Evolutionary conservation across 2,888 invertebrate species (phyloP).

Genomic region (Apoda limacodes): DNA sequence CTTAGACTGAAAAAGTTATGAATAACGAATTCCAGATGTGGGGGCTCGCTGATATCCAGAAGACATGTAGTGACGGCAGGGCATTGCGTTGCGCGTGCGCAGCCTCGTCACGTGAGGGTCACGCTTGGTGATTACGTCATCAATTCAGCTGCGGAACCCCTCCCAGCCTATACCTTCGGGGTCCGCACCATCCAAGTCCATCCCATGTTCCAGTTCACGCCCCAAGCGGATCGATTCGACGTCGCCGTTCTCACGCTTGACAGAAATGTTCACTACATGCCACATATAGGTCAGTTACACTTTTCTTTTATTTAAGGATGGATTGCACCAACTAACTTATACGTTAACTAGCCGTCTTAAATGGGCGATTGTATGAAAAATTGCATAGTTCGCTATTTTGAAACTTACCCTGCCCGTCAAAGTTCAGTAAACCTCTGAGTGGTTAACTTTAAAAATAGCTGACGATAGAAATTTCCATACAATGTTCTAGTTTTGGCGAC

Average conservation of each 20-base stretch:
- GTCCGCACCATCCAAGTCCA: constrained; percentile 91
- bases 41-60: constrained; percentile 90
- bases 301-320: no score
- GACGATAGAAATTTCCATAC: no score
- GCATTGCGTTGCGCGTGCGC: constrained; percentile 92
- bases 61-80: constrained; percentile 95
- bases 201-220: constrained; percentile 87
- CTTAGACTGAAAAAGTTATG: constrained; percentile 20
- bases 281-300: constrained; percentile 79
- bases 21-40: constrained; percentile 75
- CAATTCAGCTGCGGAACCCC: constrained; percentile 90
- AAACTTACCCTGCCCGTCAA: no score
- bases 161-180: constrained; percentile 92
- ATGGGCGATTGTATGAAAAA: no score
- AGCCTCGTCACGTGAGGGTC: constrained; percentile 91
- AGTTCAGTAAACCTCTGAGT: no score
- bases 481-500: no score
- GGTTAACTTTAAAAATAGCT: no score
- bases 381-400: no score
- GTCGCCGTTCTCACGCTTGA: constrained; percentile 91
- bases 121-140: constrained; percentile 94
- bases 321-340: no score
- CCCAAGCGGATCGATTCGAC: constrained; percentile 91
- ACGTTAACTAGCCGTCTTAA: no score
- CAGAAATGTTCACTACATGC: constrained; percentile 90